Conservation (phyloP, 2,888 invertebrate species). For the Leptinotarsa haldemani region DNA sequence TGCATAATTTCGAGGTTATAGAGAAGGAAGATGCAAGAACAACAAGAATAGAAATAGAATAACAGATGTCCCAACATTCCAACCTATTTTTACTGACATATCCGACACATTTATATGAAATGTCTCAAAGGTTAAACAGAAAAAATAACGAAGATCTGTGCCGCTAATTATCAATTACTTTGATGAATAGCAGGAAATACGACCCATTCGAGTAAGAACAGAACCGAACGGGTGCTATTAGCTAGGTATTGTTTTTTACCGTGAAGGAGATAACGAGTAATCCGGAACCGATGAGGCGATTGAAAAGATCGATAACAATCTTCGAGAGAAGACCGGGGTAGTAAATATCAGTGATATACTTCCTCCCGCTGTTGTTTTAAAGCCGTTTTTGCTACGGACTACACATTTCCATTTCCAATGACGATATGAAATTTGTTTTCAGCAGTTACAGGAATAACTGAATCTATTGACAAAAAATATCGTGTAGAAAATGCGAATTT, state of each 20-base stretch:
- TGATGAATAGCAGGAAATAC: constrained; percentile 12
- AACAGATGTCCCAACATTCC: too few relatives aligned
- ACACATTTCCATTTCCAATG: too few relatives aligned
- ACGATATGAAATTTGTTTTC: too few relatives aligned
- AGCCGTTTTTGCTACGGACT: not conserved
- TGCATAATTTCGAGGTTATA: too few relatives aligned
- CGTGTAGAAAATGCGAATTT: too few relatives aligned
- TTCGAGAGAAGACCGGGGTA: not conserved
- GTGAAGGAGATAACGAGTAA: not conserved
- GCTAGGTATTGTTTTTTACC: constrained; percentile 13
- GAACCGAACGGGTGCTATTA: constrained; percentile 8
- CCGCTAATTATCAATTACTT: constrained; percentile 1
- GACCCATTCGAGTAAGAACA: not conserved
- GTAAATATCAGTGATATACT: not conserved
- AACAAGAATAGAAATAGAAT: too few relatives aligned
- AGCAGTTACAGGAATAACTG: too few relatives aligned
- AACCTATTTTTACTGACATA: too few relatives aligned
- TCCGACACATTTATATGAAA: not conserved
- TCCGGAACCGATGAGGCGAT: not conserved
- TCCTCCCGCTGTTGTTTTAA: not conserved
- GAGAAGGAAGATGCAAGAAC: too few relatives aligned
- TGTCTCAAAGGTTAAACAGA: not conserved
- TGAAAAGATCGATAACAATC: not conserved
- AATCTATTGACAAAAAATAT: too few relatives aligned
- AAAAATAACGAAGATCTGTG: constrained; percentile 5